These are phyloP conservation scores for Lottia gigantea DNA, from an alignment of 2,888 invertebrate genomes.

Conservation along the genomic window DNA sequence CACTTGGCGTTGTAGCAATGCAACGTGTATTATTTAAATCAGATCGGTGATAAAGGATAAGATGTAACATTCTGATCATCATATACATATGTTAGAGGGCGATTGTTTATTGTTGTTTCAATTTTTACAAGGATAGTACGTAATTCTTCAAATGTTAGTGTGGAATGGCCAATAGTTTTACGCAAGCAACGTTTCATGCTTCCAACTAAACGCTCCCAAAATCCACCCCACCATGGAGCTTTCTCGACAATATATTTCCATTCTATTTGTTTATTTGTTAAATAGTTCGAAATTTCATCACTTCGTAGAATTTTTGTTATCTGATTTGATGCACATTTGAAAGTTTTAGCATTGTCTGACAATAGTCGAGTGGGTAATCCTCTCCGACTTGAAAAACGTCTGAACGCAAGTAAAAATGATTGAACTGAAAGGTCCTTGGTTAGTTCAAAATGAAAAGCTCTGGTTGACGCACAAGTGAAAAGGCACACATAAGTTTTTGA, in stretches of 20 bases:
- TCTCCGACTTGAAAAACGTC: background rate
- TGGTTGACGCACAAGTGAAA: slow-evolving; percentile 3
- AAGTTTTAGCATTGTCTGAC: slow-evolving; percentile 1
- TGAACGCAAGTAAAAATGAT: background rate
- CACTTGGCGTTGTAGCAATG: background rate
- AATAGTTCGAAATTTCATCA: slow-evolving; percentile 1
- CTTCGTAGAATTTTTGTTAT: background rate
- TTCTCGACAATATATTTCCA: background rate
- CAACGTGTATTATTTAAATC: background rate
- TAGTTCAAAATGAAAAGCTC: background rate
- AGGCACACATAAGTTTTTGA: slow-evolving; percentile 6
- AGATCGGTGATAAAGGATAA: background rate
- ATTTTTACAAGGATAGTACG: background rate
- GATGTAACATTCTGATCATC: slow-evolving; percentile 1
- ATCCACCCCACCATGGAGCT: background rate
- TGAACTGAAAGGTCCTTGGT: background rate
- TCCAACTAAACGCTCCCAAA: slow-evolving; percentile 3
- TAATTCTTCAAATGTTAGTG: background rate
- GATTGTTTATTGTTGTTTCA: background rate
- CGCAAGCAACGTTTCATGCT: background rate
- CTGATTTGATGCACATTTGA: background rate
- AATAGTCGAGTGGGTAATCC: background rate
- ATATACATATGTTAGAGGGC: background rate
- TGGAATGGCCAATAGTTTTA: background rate
- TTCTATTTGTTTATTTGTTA: background rate